phyloP scores from a whole-genome alignment of 2,888 invertebrate species.

The Tachina lurida region DNA sequence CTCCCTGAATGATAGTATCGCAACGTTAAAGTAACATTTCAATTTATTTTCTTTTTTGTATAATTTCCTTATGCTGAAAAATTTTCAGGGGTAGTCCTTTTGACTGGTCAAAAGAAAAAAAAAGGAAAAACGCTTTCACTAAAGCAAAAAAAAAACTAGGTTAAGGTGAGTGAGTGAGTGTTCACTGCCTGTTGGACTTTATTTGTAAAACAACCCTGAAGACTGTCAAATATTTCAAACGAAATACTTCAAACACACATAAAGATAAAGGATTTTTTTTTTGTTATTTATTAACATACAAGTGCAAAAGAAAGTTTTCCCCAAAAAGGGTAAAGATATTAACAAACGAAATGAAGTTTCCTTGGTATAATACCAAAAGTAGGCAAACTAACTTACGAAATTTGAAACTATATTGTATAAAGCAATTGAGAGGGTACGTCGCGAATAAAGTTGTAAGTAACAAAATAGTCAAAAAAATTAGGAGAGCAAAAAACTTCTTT shows the following conservation, averaged over 20 bases:
- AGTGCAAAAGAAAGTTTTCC: neutral
- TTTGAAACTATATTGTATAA: neutral
- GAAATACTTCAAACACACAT: conserved; percentile 7
- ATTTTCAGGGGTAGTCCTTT: conserved; percentile 40
- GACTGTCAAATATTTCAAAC: conserved; percentile 25
- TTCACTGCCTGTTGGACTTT: conserved; percentile 8
- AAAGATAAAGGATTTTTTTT: conserved; percentile 8
- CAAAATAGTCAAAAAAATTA: too few relatives aligned
- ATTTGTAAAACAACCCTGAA: conserved; percentile 24
- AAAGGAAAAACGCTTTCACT: neutral
- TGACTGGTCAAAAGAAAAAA: conserved; percentile 3
- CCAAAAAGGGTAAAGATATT: neutral
- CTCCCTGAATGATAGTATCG: conserved; percentile 33
- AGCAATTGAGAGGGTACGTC: neutral
- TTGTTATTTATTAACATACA: conserved; percentile 8
- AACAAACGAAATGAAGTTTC: conserved; percentile 7
- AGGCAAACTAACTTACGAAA: neutral
- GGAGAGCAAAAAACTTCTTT: too few relatives aligned
- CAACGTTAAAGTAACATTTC: conserved; percentile 42
- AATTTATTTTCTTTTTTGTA: conserved; percentile 40
- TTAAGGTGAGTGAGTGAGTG: conserved; percentile 56
- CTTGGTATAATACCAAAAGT: neutral
- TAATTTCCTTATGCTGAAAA: neutral
- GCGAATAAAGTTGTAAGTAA: too few relatives aligned
- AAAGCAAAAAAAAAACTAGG: conserved; percentile 47